Evolutionary conservation across 2,888 invertebrate genomes (phyloP), one percentile per base, ranked within the genome.

Genomic region (Helicoverpa assulta): DNA sequence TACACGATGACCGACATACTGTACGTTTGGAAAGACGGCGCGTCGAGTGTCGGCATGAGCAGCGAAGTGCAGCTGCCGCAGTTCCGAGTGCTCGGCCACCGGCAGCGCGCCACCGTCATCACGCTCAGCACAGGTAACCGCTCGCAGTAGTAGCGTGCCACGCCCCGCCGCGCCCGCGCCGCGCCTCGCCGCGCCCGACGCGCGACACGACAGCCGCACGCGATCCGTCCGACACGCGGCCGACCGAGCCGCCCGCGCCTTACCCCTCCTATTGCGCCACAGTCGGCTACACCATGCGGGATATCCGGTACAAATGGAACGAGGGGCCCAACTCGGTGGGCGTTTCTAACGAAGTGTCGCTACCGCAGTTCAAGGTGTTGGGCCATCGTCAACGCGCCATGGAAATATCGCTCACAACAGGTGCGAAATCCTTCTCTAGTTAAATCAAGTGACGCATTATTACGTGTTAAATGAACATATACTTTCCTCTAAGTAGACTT

Each of bases 1-100:
- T 98, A 98, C 98, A 98, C 98, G 97, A 98, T 98, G 98, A 98
- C 98, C 97, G 98, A 98, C 97, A 98, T 99, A 97, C 98, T 98
- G 96, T 99, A 99, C 97, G 98, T 98, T 97, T 99, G 99, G 99
- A 98, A 98, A 96, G 97, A 98, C 96, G 98, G 98, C 94, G 97
- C 97, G 95, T 97, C 97, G 96, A 98, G 99, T 96, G 98, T 99
- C 96, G 98, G 98, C 96, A 98, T 99, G 97, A 98, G 98, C 97
- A 98, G 97, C 96, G 98, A 98, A 96, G 98, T 99, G 96, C 98
- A 98, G 97, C 97, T 99, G 95, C 99, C 99, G 91, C 99, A 99
- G 97, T 99, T 99, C 97, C 98, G 98, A 96, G 98, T 99, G 94
- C 97, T 99, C 96, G 99, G 99, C 95, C 98, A 99, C 96, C 98